Conservation (phyloP, 2,113 vertebrate species). For the Ptilorrhoa leucosticta region DNA sequence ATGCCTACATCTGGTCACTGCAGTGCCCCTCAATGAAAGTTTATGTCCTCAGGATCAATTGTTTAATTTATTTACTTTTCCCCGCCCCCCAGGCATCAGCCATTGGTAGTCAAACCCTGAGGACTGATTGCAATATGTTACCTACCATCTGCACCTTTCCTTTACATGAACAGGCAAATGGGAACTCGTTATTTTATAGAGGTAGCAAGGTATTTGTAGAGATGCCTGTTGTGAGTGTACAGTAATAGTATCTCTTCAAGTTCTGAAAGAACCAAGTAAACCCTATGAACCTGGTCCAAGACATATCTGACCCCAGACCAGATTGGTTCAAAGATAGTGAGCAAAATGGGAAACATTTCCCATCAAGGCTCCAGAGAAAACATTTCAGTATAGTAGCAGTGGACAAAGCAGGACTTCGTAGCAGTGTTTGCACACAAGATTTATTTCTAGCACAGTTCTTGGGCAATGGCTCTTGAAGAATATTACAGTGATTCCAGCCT, state of each 20-base stretch:
- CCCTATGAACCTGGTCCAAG: not conserved
- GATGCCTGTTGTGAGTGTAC: not conserved
- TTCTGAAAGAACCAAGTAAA: not conserved
- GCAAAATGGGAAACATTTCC: not conserved
- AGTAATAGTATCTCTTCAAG: not conserved
- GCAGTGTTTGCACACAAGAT: not conserved
- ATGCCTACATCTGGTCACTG: conserved; percentile 27
- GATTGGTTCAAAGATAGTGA: not conserved
- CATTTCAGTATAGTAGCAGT: not conserved
- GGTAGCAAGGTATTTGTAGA: not conserved
- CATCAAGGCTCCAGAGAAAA: not conserved
- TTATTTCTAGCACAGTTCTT: not conserved
- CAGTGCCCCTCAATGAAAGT: not conserved
- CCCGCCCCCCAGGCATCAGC: not conserved
- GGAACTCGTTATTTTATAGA: not conserved
- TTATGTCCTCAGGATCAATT: not conserved
- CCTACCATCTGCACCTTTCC: not conserved
- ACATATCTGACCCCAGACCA: not conserved
- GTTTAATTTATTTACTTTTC: not conserved
- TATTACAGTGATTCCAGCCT: not conserved
- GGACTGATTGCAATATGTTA: not conserved
- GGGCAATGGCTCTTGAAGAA: not conserved
- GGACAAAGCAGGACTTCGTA: not conserved
- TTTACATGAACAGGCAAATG: not conserved
- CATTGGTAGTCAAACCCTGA: conserved; percentile 4